A percentile compares a stretch with the other conserved stretches of the same genome.
phyloP scores from a whole-genome alignment of 2,113 vertebrate species.

The Tylochromis polylepis region DNA sequence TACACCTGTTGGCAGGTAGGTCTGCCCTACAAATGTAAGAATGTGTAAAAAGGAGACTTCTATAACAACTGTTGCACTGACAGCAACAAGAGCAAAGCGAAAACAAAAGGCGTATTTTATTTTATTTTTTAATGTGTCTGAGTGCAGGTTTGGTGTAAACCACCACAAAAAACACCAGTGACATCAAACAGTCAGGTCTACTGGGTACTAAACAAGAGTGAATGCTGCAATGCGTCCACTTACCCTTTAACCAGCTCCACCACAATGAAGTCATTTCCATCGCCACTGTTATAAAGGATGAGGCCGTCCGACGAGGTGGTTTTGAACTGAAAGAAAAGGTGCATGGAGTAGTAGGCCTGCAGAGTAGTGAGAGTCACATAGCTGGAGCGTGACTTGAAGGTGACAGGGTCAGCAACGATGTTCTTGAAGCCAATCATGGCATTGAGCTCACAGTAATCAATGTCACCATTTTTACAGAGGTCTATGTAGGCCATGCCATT shows the following conservation, averaged over 20 bases:
- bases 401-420: conserved; percentile 97
- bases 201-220: not conserved
- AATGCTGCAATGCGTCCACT: conserved; percentile 30
- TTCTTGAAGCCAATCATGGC: conserved; percentile 97
- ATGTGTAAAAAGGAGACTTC: not conserved
- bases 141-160: not conserved
- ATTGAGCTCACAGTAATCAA: conserved; percentile 97
- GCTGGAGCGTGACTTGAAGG: conserved; percentile 97
- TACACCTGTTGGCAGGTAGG: not conserved
- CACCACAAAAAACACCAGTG: not conserved
- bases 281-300: conserved; percentile 96
- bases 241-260: conserved; percentile 99
- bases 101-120: not conserved
- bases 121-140: not conserved
- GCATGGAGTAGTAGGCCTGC: conserved; percentile 98
- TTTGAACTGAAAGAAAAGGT: conserved; percentile 99
- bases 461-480: conserved; percentile 98
- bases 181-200: not conserved
- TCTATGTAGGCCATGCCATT: conserved; percentile 99
- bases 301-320: conserved; percentile 95
- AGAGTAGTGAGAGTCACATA: conserved; percentile 90
- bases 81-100: not conserved
- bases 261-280: conserved; percentile 98
- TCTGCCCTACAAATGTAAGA: not conserved
- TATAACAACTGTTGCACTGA: not conserved